Evolutionary conservation across 2,888 invertebrate genomes (phyloP).

Genomic region (Crepidodera aurea): DNA sequence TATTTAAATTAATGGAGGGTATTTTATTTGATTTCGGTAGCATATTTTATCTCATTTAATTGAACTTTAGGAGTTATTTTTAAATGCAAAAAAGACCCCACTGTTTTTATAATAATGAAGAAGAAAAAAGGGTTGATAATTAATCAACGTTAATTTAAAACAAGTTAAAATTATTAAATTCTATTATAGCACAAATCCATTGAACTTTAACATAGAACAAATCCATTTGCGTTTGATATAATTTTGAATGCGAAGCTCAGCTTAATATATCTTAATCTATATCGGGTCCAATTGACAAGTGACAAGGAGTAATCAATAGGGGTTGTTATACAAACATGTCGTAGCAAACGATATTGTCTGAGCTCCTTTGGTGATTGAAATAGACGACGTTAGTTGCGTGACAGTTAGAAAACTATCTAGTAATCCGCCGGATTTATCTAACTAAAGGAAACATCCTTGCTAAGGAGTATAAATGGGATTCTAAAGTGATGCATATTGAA

Average conservation of each 20-base stretch:
- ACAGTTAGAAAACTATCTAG: background rate
- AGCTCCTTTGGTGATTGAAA: background rate
- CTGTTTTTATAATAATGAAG: too few relatives aligned
- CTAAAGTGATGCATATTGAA: background rate
- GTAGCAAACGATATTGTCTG: background rate
- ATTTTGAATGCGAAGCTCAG: background rate
- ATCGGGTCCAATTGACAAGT: background rate
- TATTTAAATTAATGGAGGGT: slow-evolving; percentile 11
- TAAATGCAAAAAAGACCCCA: too few relatives aligned
- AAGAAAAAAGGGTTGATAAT: too few relatives aligned
- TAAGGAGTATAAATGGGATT: background rate
- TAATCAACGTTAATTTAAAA: too few relatives aligned
- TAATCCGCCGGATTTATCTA: background rate
- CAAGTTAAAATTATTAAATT: too few relatives aligned
- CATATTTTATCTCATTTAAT: background rate
- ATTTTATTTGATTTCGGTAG: background rate
- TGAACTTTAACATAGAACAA: too few relatives aligned
- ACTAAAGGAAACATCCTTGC: background rate
- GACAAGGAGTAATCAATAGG: background rate
- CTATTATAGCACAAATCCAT: too few relatives aligned
- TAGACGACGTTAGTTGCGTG: background rate
- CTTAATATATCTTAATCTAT: background rate
- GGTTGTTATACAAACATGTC: background rate
- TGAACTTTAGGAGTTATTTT: too few relatives aligned
- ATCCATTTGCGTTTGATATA: background rate